Evolutionary conservation across 2,888 invertebrate species (phyloP).

Genomic region (Drosophila prolongata): DNA sequence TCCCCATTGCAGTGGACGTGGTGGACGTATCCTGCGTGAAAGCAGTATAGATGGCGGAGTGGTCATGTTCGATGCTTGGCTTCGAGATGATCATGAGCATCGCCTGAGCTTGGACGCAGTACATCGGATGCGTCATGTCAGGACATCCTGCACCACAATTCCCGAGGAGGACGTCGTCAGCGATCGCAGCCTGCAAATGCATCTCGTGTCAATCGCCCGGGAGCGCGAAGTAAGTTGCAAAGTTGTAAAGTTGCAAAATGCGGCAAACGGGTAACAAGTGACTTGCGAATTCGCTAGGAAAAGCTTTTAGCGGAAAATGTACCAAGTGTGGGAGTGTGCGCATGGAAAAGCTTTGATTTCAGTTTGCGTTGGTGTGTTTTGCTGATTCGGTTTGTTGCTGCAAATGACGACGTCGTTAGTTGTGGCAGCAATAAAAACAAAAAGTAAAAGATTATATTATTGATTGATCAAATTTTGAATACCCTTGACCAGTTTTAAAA

Average conservation of each 20-base stretch:
- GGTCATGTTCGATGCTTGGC: conserved; percentile 64
- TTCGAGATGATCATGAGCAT: conserved; percentile 77
- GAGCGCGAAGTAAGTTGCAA: conserved; percentile 15
- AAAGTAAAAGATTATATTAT: neutral
- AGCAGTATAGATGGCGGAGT: conserved; percentile 73
- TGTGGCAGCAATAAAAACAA: neutral
- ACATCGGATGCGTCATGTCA: conserved; percentile 76
- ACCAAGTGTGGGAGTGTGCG: conserved; percentile 28
- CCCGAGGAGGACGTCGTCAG: conserved; percentile 82
- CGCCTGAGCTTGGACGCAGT: conserved; percentile 76
- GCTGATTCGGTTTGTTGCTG: conserved; percentile 18
- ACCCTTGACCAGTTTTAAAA: neutral
- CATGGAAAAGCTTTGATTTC: conserved; percentile 34
- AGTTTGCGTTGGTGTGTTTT: conserved; percentile 1
- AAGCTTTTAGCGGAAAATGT: conserved; percentile 10
- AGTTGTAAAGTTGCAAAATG: neutral
- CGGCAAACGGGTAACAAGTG: neutral
- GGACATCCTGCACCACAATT: conserved; percentile 81
- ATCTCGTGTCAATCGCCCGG: conserved; percentile 11
- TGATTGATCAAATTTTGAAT: neutral
- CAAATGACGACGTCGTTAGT: conserved; percentile 21
- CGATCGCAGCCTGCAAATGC: conserved; percentile 37
- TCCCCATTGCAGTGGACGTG: conserved; percentile 63
- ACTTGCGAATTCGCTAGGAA: conserved; percentile 1
- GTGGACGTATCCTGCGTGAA: conserved; percentile 66